Conservation (phyloP, 2,113 vertebrate species). For the Cyrtonyx montezumae region DNA sequence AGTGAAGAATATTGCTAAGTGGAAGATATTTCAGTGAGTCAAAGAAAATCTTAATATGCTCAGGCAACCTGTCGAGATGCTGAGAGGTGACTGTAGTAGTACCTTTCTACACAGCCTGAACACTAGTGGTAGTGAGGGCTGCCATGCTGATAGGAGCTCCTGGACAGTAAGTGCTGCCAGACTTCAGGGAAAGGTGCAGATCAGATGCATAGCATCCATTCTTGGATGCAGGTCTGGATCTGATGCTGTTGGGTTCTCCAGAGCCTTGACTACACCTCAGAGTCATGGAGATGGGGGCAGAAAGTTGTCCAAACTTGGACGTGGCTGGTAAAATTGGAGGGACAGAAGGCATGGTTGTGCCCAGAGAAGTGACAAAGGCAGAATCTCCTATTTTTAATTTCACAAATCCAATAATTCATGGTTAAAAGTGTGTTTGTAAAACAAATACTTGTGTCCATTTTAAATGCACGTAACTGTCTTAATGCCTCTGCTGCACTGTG, state of each 20-base stretch:
- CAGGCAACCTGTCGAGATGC: rapidly evolving
- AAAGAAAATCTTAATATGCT: background rate
- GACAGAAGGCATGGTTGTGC: background rate
- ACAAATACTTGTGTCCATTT: background rate
- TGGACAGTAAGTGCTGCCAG: rapidly evolving
- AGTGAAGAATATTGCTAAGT: background rate
- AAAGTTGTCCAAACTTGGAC: rapidly evolving
- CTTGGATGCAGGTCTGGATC: rapidly evolving
- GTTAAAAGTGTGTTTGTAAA: background rate
- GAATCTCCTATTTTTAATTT: background rate
- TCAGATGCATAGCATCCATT: background rate
- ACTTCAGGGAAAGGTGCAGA: background rate
- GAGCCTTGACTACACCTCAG: rapidly evolving
- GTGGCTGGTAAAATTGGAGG: background rate
- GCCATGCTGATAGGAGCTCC: rapidly evolving
- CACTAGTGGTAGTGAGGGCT: background rate
- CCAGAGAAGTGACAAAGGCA: background rate
- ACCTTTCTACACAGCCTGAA: background rate
- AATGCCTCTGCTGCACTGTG: rapidly evolving
- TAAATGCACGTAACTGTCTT: background rate
- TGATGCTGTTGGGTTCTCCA: rapidly evolving
- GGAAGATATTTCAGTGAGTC: background rate
- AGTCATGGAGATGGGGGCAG: rapidly evolving
- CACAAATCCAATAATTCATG: background rate
- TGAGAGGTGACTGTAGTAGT: rapidly evolving